phyloP scores from a whole-genome alignment of 2,113 vertebrate genomes.

The Indicator maculatus region DNA sequence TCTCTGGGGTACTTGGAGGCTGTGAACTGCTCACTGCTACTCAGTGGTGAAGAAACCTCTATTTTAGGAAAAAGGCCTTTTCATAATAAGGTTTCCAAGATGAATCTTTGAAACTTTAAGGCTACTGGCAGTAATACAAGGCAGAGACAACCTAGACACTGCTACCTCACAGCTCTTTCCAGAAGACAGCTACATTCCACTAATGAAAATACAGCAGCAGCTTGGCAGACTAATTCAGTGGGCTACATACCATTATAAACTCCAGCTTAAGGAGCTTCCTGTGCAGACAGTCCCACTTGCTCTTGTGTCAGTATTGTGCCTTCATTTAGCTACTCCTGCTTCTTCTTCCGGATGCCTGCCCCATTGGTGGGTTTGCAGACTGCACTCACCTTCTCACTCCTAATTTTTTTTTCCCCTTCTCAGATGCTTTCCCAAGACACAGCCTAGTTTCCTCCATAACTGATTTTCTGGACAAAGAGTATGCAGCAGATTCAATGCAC shows the following conservation, averaged over 20 bases:
- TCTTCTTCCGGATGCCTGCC: neutral
- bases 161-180: neutral
- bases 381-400: neutral
- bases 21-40: neutral
- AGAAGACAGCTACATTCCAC: neutral
- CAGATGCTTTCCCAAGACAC: rapidly evolving
- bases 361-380: neutral
- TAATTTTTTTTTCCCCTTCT: neutral
- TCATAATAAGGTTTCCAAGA: neutral
- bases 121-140: neutral
- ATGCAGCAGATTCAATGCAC: neutral
- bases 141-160: neutral
- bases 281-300: neutral
- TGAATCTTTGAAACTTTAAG: neutral
- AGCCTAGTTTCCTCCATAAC: neutral
- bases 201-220: neutral
- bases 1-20: neutral
- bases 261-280: neutral
- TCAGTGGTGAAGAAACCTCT: neutral
- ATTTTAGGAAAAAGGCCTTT: neutral
- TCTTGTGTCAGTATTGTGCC: neutral
- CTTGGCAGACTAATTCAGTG: neutral
- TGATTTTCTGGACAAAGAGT: neutral
- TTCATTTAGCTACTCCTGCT: neutral
- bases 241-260: neutral